Base-by-base conservation (phyloP, 1,140 invertebrate species). In the Drosophila nikananu region DNA sequence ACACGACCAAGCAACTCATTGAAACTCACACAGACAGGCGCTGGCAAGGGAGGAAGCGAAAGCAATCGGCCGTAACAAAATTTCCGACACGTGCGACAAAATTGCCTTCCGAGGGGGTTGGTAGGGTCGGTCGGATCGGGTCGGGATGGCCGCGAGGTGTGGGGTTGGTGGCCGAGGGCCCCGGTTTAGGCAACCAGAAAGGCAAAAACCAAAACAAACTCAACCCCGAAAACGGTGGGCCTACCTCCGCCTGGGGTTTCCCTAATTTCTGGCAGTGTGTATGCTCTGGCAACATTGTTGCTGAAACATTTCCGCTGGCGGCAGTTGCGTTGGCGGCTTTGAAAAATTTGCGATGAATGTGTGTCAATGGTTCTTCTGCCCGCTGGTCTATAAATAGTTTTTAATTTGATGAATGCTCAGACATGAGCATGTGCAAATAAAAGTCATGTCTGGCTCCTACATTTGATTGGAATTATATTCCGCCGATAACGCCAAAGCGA, bases 31-130 rank as follows among this genome's bases (percentile, higher is more conserved):
- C 58, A 48, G 58, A 57, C 60, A 61, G 23, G 32, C 32, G 32
- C 19, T 55, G 32, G 39, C 30, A 32, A 57, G 54, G 42, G 77
- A 78, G 66, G 66, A 62, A 65, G 78, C 48, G 57, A 90, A 90
- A 80, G 86, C 86, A 90, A 91, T 90, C 86, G 86, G 76, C 82
- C 82, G 86, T 90, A 90, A 90, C 86, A 82, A 90, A 86, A 90
- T 90, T 90, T 90, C 76, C 86, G 82, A 91, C 86, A 90, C 86
- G 86, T 90, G 86, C 86, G 86, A 90, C 86, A 90, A 86, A 89
- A 86, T 84, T 87, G 77, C 74, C 76, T 65, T 42, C 39, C 63
- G 35, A 57, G 54, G 54, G 54, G 52, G 54, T 10, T 10, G 54
- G 54, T 21, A 19, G n/a, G 51, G 30, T 32, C n/a, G 51, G 17